Evolutionary conservation across 2,797 vertebrate genomes (phyloP).

Genomic region (Serranus cabrilla): DNA sequence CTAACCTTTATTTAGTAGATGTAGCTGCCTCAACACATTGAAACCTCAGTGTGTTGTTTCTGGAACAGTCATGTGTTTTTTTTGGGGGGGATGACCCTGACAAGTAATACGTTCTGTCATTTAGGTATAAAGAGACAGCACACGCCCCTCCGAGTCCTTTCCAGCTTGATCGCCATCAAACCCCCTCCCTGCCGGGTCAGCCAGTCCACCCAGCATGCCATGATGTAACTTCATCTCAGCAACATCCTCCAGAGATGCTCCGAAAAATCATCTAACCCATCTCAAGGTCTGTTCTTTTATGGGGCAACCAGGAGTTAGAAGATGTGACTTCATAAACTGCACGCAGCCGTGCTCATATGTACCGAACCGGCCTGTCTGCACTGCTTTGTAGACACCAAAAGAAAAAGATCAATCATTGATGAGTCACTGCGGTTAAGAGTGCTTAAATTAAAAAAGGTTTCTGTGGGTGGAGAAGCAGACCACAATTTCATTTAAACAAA

Average conservation of each 20-base stretch:
- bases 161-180: background rate
- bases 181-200: background rate
- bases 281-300: background rate
- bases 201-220: conserved; percentile 12
- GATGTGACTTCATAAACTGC: conserved; percentile 24
- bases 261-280: background rate
- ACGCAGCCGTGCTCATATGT: conserved; percentile 6
- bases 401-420: background rate
- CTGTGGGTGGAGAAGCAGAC: conserved; percentile 1
- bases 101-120: background rate
- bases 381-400: conserved; percentile 4
- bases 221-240: conserved; percentile 18
- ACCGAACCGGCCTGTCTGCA: conserved; percentile 7
- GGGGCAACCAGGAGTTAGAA: background rate
- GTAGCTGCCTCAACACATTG: background rate
- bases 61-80: background rate
- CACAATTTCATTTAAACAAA: background rate
- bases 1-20: background rate
- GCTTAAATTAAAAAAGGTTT: conserved; percentile 9
- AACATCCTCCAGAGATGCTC: conserved; percentile 4
- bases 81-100: background rate
- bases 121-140: conserved; percentile 1
- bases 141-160: background rate
- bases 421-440: conserved; percentile 5
- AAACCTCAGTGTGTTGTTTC: background rate